Conservation (phyloP, 2,113 vertebrate species). For the Paracanthobrama guichenoti region DNA sequence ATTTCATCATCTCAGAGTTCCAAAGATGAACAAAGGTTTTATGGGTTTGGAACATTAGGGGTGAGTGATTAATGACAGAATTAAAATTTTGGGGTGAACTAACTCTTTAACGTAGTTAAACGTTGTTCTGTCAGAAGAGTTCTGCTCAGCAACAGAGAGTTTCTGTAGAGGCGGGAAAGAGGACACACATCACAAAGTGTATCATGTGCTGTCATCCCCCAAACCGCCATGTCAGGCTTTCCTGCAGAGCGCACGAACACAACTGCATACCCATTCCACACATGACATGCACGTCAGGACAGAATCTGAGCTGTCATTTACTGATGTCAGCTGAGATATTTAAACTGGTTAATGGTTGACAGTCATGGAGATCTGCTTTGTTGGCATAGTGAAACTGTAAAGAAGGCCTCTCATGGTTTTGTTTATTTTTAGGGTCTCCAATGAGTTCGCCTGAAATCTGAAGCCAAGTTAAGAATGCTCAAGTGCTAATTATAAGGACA, state of each 20-base stretch:
- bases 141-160: slow-evolving; percentile 44
- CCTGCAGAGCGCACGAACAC: not conserved
- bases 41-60: no score
- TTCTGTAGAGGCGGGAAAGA: slow-evolving; percentile 13
- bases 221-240: slow-evolving; percentile 24
- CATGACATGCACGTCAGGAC: not conserved
- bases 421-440: slow-evolving; percentile 24
- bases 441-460: slow-evolving; percentile 6
- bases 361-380: not conserved
- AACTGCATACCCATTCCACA: not conserved
- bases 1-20: no score
- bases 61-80: no score
- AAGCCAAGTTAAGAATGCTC: not conserved
- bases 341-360: slow-evolving; percentile 1
- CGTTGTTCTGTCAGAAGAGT: slow-evolving; percentile 51
- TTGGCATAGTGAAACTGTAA: not conserved
- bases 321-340: slow-evolving; percentile 20
- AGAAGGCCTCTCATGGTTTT: slow-evolving; percentile 6
- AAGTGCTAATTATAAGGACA: slow-evolving; percentile 31
- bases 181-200: slow-evolving; percentile 52
- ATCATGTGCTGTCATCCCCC: slow-evolving; percentile 32
- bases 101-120: not conserved
- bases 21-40: no score
- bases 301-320: not conserved
- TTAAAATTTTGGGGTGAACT: no score